These are phyloP conservation scores for Glossophaga mutica DNA, from an alignment of 2,797 vertebrate species.

Conservation along the genomic window DNA sequence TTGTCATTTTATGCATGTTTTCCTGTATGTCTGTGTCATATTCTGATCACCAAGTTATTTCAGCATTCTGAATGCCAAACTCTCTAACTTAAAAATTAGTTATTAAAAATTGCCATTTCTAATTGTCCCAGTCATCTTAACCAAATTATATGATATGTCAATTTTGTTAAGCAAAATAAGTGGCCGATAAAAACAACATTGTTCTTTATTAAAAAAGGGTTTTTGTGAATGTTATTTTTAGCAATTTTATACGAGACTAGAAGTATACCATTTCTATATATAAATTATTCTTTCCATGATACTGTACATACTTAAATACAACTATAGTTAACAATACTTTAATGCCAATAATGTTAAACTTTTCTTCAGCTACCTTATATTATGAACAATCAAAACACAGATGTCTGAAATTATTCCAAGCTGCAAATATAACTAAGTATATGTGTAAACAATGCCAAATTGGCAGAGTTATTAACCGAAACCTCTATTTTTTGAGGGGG, in stretches of 20 bases:
- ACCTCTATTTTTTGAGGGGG: background rate
- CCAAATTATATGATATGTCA: constrained; percentile 71
- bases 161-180: constrained; percentile 73
- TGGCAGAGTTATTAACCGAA: background rate
- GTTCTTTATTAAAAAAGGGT: constrained; percentile 57
- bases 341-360: constrained; percentile 60
- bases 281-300: constrained; percentile 64
- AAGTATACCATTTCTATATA: constrained; percentile 45
- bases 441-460: background rate
- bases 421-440: background rate
- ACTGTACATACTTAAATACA: background rate
- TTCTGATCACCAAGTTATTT: constrained; percentile 69
- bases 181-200: constrained; percentile 60
- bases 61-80: constrained; percentile 62
- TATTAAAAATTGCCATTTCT: constrained; percentile 72
- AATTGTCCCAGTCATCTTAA: constrained; percentile 68
- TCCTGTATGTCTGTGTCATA: constrained; percentile 64
- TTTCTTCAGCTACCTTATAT: constrained; percentile 65
- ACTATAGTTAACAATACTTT: constrained; percentile 57
- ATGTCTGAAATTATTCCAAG: constrained; percentile 66
- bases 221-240: constrained; percentile 63
- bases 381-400: constrained; percentile 77
- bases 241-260: constrained; percentile 68
- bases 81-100: constrained; percentile 49
- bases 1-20: constrained; percentile 72